Conservation (phyloP, 2,797 vertebrate species). For the Jordanella pulchra region DNA sequence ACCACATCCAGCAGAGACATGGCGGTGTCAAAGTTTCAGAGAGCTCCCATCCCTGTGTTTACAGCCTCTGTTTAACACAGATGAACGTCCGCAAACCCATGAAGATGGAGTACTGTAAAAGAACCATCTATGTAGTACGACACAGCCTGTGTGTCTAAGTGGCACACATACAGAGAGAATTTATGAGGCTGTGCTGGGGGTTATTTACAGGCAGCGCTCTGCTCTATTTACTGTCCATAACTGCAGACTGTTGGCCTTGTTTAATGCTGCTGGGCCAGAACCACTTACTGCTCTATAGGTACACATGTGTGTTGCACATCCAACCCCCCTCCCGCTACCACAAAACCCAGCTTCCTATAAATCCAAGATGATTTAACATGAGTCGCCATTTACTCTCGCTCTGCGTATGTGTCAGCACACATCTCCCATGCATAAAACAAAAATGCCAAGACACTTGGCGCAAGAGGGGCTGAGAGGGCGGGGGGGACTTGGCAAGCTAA, state of each 20-base stretch:
- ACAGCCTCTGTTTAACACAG: neutral
- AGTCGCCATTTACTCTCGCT: slow-evolving; percentile 51
- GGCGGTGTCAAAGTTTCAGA: slow-evolving; percentile 25
- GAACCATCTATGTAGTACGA: neutral
- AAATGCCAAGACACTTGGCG: neutral
- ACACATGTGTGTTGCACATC: slow-evolving; percentile 5
- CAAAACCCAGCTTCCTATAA: slow-evolving; percentile 45
- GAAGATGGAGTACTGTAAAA: neutral
- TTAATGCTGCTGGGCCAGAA: slow-evolving; percentile 58
- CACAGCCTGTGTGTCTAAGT: slow-evolving; percentile 8
- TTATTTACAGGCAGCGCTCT: slow-evolving; percentile 72
- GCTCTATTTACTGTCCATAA: slow-evolving; percentile 75
- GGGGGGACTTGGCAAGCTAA: neutral
- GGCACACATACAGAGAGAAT: slow-evolving; percentile 34
- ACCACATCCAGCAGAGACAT: neutral
- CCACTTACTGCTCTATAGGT: slow-evolving; percentile 49
- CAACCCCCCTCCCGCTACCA: slow-evolving; percentile 1
- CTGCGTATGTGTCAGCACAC: slow-evolving; percentile 21
- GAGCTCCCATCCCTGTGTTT: slow-evolving; percentile 26
- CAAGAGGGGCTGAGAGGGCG: neutral
- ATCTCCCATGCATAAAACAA: slow-evolving; percentile 22
- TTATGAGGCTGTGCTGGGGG: slow-evolving; percentile 58
- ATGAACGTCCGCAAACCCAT: neutral
- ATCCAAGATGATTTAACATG: slow-evolving; percentile 57
- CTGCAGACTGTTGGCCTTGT: slow-evolving; percentile 67